Evolutionary conservation across 1,140 invertebrate species (phyloP).

Genomic region (Physella acuta): DNA sequence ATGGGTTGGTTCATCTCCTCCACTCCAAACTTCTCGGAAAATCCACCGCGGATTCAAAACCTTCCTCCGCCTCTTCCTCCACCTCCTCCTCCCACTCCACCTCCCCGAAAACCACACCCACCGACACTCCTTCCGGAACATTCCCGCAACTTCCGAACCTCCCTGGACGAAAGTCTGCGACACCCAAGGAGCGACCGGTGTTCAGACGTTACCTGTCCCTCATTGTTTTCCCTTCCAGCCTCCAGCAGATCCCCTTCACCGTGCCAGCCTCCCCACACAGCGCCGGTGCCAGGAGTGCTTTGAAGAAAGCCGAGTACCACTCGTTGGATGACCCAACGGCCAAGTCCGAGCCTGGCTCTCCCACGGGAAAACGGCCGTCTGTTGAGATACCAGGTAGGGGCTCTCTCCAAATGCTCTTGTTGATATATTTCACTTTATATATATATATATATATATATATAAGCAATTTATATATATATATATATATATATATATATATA

Average conservation of each 20-base stretch:
- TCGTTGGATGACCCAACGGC: slow-evolving; percentile 31
- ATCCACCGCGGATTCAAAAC: neutral
- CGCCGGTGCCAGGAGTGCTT: slow-evolving; percentile 21
- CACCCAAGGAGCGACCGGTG: slow-evolving; percentile 19
- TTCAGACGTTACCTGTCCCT: slow-evolving; percentile 44
- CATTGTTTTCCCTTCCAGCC: slow-evolving; percentile 49
- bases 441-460: too few relatives aligned
- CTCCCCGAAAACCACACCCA: neutral
- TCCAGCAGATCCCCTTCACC: slow-evolving; percentile 54
- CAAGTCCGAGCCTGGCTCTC: slow-evolving; percentile 46
- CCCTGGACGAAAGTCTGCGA: too few relatives aligned
- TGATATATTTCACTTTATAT: too few relatives aligned
- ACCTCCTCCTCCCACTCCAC: neutral
- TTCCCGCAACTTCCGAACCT: slow-evolving; percentile 6
- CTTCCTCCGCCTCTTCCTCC: neutral
- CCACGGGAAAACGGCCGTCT: slow-evolving; percentile 46
- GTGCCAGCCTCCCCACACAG: slow-evolving; percentile 36
- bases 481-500: too few relatives aligned
- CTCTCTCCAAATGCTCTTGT: neutral
- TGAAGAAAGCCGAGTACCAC: slow-evolving; percentile 29
- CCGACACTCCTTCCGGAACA: neutral
- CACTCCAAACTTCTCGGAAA: neutral
- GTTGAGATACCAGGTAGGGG: slow-evolving; percentile 52
- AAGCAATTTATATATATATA: too few relatives aligned
- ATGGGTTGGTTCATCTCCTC: neutral